Base-by-base conservation (phyloP, 64 coral and sea anemone genomes). In the Porites australiensis region DNA sequence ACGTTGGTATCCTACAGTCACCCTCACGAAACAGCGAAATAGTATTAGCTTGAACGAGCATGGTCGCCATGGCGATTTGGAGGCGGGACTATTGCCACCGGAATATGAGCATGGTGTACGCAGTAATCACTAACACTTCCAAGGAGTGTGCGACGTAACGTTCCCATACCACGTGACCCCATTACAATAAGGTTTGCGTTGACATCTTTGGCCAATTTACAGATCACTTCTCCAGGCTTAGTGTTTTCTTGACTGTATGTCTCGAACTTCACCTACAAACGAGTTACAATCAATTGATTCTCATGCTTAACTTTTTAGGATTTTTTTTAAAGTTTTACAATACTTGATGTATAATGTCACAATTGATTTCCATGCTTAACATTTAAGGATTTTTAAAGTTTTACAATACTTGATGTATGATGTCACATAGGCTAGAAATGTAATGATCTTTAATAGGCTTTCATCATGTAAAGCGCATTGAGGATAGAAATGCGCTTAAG, bases 41-140 rank as follows among this genome's bases (percentile, higher is more conserved):
- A 37, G 27, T 19, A 5, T 64, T 64, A 64, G 13, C 62, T 13
- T 64, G 62, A 73, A 14, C 46, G 23, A 57, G 51, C 7, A 8
- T 57, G n/a, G 50, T 12, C 75, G 2, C 20, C 8, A n/a, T 57
- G 14, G 19, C 44, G 51, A 68, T 27, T 84, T 69, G 72, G 70
- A 57, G 89, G 22, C 23, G 78, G 89, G 16, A 95, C 58, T 11
- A 95, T 82, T 70, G 71, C 79, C 8, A 95, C 21, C 16, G 93
- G 88, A 80, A 86, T 79, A 73, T 95, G 80, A 43, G 88, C 20
- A 67, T 95, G 88, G 60, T 91, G 88, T 20, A 95, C 82, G 62
- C 79, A 83, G 43, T 95, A 95, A 63, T 95, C 88, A 73, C 93
- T 95, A 49, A 90, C 89, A 81, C 93, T 95, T 1, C 93, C 88